Conservation (phyloP, 2,888 invertebrate species). For the Noctua fimbriata region DNA sequence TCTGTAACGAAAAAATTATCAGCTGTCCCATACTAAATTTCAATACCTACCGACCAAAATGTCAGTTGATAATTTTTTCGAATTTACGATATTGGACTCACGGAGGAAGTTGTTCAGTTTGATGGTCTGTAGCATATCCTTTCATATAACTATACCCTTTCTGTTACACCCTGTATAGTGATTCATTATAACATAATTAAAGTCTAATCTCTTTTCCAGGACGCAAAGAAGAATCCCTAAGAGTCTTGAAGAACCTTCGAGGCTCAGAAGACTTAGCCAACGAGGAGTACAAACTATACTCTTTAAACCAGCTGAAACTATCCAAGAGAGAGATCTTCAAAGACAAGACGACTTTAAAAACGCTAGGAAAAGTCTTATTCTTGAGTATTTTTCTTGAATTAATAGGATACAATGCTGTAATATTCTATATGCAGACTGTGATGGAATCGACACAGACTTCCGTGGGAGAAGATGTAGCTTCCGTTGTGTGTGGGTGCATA, state of each 20-base stretch:
- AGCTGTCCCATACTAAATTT: too few species aligned
- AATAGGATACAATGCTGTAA: slow-evolving; percentile 28
- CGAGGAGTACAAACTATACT: slow-evolving; percentile 39
- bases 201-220: not conserved
- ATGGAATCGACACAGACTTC: slow-evolving; percentile 34
- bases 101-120: too few species aligned
- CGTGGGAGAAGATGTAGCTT: slow-evolving; percentile 18
- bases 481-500: slow-evolving; percentile 33
- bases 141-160: too few species aligned
- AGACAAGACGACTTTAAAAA: slow-evolving; percentile 21
- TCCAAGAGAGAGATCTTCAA: slow-evolving; percentile 19
- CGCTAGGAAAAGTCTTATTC: slow-evolving; percentile 32
- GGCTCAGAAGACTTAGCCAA: slow-evolving; percentile 25
- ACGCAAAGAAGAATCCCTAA: slow-evolving; percentile 19
- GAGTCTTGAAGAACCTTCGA: slow-evolving; percentile 22
- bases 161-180: not conserved
- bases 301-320: slow-evolving; percentile 7
- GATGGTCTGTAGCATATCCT: too few species aligned
- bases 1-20: too few species aligned
- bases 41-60: too few species aligned
- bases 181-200: not conserved
- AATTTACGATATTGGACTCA: too few species aligned
- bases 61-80: too few species aligned
- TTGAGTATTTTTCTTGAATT: slow-evolving; percentile 21
- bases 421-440: slow-evolving; percentile 33